Percentiles rank a stretch among this genome's conserved stretches.
Conservation (phyloP, 2,888 invertebrate species). For the Amphipoea oculea region DNA sequence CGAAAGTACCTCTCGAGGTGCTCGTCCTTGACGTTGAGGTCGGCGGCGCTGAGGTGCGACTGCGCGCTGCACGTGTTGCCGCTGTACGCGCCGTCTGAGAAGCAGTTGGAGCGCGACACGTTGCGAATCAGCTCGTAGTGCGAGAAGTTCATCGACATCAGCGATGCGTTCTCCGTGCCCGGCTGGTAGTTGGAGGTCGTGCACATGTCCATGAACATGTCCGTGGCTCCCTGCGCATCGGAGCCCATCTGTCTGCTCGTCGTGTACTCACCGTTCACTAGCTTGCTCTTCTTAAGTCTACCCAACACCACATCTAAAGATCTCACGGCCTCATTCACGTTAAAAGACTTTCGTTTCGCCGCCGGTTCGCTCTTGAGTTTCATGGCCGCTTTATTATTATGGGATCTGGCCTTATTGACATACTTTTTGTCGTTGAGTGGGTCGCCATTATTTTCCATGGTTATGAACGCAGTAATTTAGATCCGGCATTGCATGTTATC, state of each 20-base stretch:
- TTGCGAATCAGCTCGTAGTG: constrained; percentile 86
- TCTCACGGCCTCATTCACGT: constrained; percentile 79
- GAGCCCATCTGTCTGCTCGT: constrained; percentile 61
- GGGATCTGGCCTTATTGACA: constrained; percentile 77
- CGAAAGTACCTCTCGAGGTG: constrained; percentile 85
- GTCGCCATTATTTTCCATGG: constrained; percentile 79
- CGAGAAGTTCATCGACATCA: constrained; percentile 86
- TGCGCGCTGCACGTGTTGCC: constrained; percentile 76
- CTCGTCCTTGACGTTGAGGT: constrained; percentile 78
- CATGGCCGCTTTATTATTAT: constrained; percentile 64
- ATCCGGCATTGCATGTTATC: constrained; percentile 63
- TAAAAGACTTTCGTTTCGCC: constrained; percentile 80
- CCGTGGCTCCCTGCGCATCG: constrained; percentile 62
- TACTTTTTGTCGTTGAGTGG: constrained; percentile 73
- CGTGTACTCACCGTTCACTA: constrained; percentile 74
- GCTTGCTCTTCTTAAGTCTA: constrained; percentile 81
- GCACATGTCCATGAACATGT: constrained; percentile 77
- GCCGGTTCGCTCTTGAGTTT: constrained; percentile 73
- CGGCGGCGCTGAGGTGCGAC: constrained; percentile 68
- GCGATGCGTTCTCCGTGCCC: constrained; percentile 76
- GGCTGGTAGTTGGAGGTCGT: constrained; percentile 67
- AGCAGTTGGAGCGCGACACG: constrained; percentile 81
- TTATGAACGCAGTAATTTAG: constrained; percentile 70
- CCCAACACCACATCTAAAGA: constrained; percentile 80
- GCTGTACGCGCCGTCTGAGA: constrained; percentile 83